Evolutionary conservation across 2,113 vertebrate species (phyloP), one percentile per base, ranked within the genome.

Genomic region (Seriola aureovittata): DNA sequence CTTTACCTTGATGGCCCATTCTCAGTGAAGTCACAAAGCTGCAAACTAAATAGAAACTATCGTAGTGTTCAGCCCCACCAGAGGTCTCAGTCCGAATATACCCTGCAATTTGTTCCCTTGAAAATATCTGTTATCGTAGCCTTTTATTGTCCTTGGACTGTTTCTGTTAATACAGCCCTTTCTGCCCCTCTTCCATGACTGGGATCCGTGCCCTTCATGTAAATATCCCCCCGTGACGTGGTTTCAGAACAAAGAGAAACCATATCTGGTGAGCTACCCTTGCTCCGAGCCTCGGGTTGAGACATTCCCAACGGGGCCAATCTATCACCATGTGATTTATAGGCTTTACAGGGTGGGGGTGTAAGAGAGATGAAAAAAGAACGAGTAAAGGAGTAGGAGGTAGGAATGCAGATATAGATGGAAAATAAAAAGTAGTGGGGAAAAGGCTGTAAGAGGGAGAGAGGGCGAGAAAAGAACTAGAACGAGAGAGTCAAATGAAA

Each of bases 251-350:
- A 85, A 91, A 90, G 87, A 90, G 60, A 40, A 86, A 78, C 70
- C 77, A 36, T 71, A 82, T 88, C 80, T 74, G 68, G 58, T 89
- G 91, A 89, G 78, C 78, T 85, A 79, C 85, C 88, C 81, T 82
- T 89, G 92, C 85, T 81, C 88, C 5, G 8, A 90, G 84, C 76
- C 34, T 70, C 12, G 21, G 85, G 85, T 85, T 87, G 86, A 85
- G 82, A 83, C 73, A 69, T 88, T 89, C 93, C 92, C 75, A 80
- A 46, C 25, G 91, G 93, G 88, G 71, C 79, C 72, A 86, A 80
- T 89, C 87, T 93, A 75, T 90, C 88, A 92, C 75, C 84, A 44
- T 66, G 72, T 92, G 91, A 93, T 94, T 93, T 93, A 93, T 91
- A 80, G 85, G 85, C 72, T 78, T 85, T 84, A 71, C 70, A 52